Evolutionary conservation across 2,888 invertebrate species (phyloP), one percentile per base, ranked within the genome.

Genomic region (Fragum sueziense): DNA sequence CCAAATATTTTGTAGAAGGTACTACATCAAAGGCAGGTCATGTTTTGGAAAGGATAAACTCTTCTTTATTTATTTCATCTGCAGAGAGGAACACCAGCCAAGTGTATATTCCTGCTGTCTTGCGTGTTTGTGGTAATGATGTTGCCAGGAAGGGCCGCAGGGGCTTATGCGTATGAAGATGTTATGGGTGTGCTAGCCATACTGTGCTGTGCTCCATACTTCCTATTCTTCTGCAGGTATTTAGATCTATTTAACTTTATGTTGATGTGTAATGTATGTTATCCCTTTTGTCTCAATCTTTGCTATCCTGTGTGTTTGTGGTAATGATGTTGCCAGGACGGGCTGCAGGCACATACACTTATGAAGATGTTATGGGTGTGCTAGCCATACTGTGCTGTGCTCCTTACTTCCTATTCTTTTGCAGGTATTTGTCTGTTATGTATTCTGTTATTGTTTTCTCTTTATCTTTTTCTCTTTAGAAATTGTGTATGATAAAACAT

Each of bases 381-480:
- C 95, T 97, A 79, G 97, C 98, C 20, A 98, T 99, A 96, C 94
- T 99, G 37, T 97, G 97, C 17, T 99, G 98, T 0, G 97, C 98
- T 0, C 98, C 98, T 0, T 99, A 99, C 93, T 99, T 99, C 93
- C 94, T 99, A 71, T 99, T 99, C 94, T 99, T 99, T 93, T 99
- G 98, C 94, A 95, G 98, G 97, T 97, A 93, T 61, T 41, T 41
- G 9, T 41, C 17, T 17, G 41, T 11, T 11, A n/a, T n/a, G n/a
- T n/a, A n/a, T n/a, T n/a, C n/a, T n/a, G n/a, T n/a, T n/a, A n/a
- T n/a, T n/a, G n/a, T n/a, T n/a, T n/a, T n/a, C n/a, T n/a, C n/a
- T n/a, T n/a, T n/a, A n/a, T n/a, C n/a, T n/a, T n/a, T n/a, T n/a
- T n/a, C n/a, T n/a, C n/a, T n/a, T n/a, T n/a, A n/a, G n/a, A n/a